phyloP scores from a whole-genome alignment of 2,888 invertebrate genomes.

The Nesidiocoris tenuis region DNA sequence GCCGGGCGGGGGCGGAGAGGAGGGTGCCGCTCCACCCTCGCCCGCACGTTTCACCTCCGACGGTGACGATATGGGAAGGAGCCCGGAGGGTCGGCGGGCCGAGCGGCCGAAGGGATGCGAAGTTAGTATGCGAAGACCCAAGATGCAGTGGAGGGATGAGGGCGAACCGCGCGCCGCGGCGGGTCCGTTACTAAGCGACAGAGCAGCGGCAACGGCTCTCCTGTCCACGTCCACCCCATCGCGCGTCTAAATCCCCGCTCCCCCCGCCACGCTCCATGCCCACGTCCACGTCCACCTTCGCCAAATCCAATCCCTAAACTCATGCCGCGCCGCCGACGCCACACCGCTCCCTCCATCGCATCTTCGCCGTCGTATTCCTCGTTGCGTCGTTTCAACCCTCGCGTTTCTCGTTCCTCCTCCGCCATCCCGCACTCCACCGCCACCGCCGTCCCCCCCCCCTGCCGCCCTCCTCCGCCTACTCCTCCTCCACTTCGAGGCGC shows the following conservation, averaged over 20 bases:
- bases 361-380: neutral
- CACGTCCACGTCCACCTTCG: constrained; percentile 50
- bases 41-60: too few relatives aligned
- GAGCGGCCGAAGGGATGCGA: constrained; percentile 49
- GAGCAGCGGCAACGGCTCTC: constrained; percentile 22
- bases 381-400: constrained; percentile 51
- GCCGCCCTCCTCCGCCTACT: neutral
- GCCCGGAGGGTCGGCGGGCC: constrained; percentile 48
- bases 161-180: constrained; percentile 16
- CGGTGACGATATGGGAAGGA: constrained; percentile 26
- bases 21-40: constrained; percentile 20
- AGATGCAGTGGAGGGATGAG: neutral
- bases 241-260: constrained; percentile 22
- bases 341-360: constrained; percentile 51
- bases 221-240: constrained; percentile 27
- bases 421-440: constrained; percentile 41
- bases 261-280: neutral
- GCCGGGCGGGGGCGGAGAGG: constrained; percentile 11
- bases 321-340: constrained; percentile 59
- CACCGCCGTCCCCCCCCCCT: neutral
- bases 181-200: constrained; percentile 49
- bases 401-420: constrained; percentile 38
- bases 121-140: neutral
- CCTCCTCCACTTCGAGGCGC: neutral
- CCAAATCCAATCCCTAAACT: constrained; percentile 57